A percentile compares a stretch with the other conserved stretches of the same genome.
These are phyloP conservation scores for Columba guinea DNA, from an alignment of 2,797 vertebrate genomes.

Conservation along the genomic window DNA sequence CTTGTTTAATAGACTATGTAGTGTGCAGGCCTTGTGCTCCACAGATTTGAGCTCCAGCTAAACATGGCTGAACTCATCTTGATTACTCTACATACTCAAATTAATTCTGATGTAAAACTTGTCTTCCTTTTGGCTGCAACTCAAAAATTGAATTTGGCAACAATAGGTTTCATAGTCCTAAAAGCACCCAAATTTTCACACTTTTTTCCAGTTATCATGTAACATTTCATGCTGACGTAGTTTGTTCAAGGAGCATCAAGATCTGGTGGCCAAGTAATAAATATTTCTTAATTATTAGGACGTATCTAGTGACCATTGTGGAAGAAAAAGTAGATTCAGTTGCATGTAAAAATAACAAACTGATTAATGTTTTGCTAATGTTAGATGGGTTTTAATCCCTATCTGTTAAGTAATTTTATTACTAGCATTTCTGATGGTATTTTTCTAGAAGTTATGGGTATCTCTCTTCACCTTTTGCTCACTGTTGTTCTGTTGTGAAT, in stretches of 20 bases:
- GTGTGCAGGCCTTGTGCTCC: background rate
- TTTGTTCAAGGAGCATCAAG: background rate
- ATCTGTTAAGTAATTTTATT: background rate
- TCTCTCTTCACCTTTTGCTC: background rate
- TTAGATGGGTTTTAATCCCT: background rate
- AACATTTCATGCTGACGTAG: background rate
- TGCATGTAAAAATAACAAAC: background rate
- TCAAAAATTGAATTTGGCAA: background rate
- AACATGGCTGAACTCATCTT: background rate
- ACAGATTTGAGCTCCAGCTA: background rate
- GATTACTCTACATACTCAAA: background rate
- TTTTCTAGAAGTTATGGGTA: background rate
- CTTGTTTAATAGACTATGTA: background rate
- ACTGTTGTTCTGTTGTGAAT: background rate
- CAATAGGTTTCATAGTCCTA: background rate
- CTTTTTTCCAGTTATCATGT: background rate
- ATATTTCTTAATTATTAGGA: background rate
- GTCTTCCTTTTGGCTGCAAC: background rate
- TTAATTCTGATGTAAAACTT: background rate
- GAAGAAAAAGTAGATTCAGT: background rate
- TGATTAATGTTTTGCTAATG: background rate
- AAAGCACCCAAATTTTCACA: background rate
- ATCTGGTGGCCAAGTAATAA: background rate
- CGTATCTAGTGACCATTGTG: background rate
- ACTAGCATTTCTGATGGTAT: background rate